Conservation (phyloP, 2,888 invertebrate species). For the Glaucopsyche alexis region DNA sequence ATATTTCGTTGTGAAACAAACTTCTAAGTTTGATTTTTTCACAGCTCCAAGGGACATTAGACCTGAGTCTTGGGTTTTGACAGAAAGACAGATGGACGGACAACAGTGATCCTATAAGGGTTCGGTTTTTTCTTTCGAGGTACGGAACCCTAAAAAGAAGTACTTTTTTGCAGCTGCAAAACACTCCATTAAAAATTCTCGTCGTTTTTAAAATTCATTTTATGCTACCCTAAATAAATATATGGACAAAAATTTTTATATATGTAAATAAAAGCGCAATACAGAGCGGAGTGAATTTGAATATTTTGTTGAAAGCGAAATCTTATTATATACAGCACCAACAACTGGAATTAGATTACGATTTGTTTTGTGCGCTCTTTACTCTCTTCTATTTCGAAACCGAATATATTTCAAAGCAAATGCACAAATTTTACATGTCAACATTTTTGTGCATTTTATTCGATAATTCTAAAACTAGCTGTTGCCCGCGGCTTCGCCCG, state of each 20-base stretch:
- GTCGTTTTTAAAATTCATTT: constrained; percentile 3
- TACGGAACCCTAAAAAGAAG: too few species aligned
- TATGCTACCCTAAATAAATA: constrained; percentile 9
- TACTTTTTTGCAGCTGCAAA: neutral
- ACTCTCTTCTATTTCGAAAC: constrained; percentile 1
- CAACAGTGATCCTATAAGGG: too few species aligned
- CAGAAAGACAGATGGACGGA: too few species aligned
- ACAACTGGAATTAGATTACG: constrained; percentile 23
- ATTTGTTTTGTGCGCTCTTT: constrained; percentile 14
- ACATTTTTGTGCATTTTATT: neutral
- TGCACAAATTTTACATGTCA: neutral
- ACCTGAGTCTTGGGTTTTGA: too few species aligned
- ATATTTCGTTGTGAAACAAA: too few species aligned
- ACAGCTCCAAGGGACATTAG: too few species aligned
- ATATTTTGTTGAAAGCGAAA: constrained; percentile 24
- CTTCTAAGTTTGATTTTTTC: too few species aligned
- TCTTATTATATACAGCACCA: constrained; percentile 12
- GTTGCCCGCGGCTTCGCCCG: too few species aligned
- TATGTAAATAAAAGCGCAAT: constrained; percentile 21
- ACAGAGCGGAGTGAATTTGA: constrained; percentile 23
- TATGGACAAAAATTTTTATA: constrained; percentile 4
- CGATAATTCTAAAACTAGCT: neutral
- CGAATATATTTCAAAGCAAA: constrained; percentile 1
- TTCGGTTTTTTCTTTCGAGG: too few species aligned
- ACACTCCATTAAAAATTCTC: neutral